Percentiles rank a stretch among this genome's conserved stretches.
phyloP scores from a whole-genome alignment of 1,140 invertebrate species.

The Drosophila eugracilis region DNA sequence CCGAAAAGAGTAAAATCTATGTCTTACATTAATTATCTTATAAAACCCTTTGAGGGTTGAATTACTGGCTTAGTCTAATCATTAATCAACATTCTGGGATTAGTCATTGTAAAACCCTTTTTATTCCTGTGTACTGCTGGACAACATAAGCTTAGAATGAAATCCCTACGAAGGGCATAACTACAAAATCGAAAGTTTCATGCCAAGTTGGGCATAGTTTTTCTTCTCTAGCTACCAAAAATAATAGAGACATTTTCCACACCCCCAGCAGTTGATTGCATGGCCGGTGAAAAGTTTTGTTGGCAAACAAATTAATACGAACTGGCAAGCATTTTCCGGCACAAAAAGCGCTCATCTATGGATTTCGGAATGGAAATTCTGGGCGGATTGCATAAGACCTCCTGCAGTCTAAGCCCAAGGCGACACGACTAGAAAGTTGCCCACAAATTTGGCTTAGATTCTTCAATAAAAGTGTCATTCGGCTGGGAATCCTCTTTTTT shows the following conservation, averaged over 20 bases:
- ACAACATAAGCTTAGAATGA: conserved; percentile 1
- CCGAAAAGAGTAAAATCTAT: too few species aligned
- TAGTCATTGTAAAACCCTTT: background rate
- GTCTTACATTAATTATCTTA: background rate
- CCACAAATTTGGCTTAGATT: conserved; percentile 38
- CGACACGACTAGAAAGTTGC: conserved; percentile 1
- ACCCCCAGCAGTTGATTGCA: background rate
- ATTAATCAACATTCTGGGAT: background rate
- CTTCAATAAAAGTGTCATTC: conserved; percentile 28
- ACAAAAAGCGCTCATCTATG: background rate
- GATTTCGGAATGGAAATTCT: conserved; percentile 7
- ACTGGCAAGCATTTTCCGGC: conserved; percentile 7
- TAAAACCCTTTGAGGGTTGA: background rate
- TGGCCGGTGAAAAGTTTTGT: background rate
- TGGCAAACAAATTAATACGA: conserved; percentile 9
- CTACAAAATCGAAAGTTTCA: conserved; percentile 1
- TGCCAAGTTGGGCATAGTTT: conserved; percentile 10
- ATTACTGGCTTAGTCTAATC: background rate
- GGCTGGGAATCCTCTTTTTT: background rate
- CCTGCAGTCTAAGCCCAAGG: conserved; percentile 1
- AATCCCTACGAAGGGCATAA: background rate
- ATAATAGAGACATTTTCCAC: conserved; percentile 4
- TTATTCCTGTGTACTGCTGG: background rate
- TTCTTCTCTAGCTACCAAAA: background rate
- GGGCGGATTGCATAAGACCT: background rate